Evolutionary conservation across 2,797 vertebrate genomes (phyloP).

Genomic region (Artibeus jamaicensis): DNA sequence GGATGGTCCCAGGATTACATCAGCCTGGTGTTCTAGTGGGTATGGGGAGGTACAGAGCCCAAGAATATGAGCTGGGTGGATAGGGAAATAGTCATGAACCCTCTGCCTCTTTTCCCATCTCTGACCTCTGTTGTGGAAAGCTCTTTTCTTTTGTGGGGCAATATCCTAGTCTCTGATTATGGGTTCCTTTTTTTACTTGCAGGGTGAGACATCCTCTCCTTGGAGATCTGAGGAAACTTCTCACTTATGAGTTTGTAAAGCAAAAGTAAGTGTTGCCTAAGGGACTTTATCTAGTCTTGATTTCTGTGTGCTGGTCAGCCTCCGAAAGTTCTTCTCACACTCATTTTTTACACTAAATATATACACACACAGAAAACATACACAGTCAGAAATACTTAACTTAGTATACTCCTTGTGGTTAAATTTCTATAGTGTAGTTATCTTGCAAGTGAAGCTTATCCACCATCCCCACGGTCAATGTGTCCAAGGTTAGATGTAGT

Average conservation of each 20-base stretch:
- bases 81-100: slow-evolving; percentile 6
- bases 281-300: neutral
- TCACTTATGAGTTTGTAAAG: slow-evolving; percentile 92
- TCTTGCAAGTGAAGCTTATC: neutral
- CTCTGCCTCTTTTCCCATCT: neutral
- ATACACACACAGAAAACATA: neutral
- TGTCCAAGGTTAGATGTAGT: neutral
- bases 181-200: neutral
- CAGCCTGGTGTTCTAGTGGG: slow-evolving; percentile 82
- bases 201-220: slow-evolving; percentile 90
- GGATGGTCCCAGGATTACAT: slow-evolving; percentile 46
- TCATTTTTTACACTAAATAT: neutral
- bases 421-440: neutral
- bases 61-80: slow-evolving; percentile 79
- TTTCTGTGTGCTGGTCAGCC: neutral
- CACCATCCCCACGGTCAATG: neutral
- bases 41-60: slow-evolving; percentile 84
- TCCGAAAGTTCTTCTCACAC: neutral
- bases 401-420: neutral
- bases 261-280: slow-evolving; percentile 86
- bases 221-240: slow-evolving; percentile 90
- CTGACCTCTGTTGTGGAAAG: slow-evolving; percentile 42
- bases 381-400: neutral
- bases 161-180: neutral
- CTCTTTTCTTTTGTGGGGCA: neutral